These are phyloP conservation scores for Eupeodes luniger DNA, from an alignment of 2,888 invertebrate genomes.

Conservation along the genomic window DNA sequence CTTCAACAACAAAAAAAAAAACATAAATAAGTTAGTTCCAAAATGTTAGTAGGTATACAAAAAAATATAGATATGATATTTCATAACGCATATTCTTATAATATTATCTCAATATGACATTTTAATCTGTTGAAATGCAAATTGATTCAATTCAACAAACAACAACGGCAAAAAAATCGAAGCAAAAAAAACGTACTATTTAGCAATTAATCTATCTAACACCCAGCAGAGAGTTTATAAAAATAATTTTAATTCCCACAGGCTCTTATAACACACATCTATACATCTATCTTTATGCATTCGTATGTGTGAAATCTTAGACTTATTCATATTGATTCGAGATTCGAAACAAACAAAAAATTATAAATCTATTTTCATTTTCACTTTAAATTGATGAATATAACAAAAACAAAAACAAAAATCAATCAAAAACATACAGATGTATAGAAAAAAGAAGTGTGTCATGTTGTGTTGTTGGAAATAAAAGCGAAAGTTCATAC, in stretches of 20 bases:
- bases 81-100: conserved; percentile 24
- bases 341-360: neutral
- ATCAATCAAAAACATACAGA: conserved; percentile 27
- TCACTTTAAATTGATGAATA: conserved; percentile 36
- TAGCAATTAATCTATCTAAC: conserved; percentile 32
- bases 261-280: neutral
- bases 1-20: conserved; percentile 7
- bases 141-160: conserved; percentile 21
- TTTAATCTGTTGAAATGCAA: conserved; percentile 25
- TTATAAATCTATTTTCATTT: conserved; percentile 31
- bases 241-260: conserved; percentile 31
- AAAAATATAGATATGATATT: conserved; percentile 12
- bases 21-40: neutral
- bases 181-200: neutral
- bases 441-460: conserved; percentile 59
- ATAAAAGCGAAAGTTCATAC: conserved; percentile 70
- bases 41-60: neutral
- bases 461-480: conserved; percentile 51
- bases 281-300: neutral
- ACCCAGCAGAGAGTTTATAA: neutral
- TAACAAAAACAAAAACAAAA: neutral
- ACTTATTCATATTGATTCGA: conserved; percentile 19
- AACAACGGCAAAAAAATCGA: neutral
- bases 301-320: neutral
- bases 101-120: neutral